Evolutionary conservation across 1,140 invertebrate species (phyloP).

Genomic region (Acromyrmex heyeri): DNA sequence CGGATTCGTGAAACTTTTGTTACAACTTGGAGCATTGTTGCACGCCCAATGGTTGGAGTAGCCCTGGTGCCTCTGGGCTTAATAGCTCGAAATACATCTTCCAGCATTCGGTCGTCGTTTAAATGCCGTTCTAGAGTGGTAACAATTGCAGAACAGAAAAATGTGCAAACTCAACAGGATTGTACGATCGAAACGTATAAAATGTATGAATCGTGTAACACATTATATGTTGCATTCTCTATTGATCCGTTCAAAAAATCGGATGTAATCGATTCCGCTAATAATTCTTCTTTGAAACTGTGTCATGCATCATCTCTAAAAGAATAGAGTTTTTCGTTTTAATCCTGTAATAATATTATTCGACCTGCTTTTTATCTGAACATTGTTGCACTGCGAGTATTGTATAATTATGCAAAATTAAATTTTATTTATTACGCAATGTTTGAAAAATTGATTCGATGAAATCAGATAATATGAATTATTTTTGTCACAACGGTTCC

Average conservation of each 20-base stretch:
- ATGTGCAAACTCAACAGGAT: constrained; percentile 10
- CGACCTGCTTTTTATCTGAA: background rate
- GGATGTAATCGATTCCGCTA: background rate
- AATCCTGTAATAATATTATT: background rate
- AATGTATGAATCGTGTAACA: constrained; percentile 19
- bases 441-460: constrained; percentile 37
- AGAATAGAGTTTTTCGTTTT: background rate
- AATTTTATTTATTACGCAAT: background rate
- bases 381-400: background rate
- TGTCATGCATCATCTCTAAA: background rate
- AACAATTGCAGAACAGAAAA: constrained; percentile 48
- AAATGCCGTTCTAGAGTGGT: constrained; percentile 47
- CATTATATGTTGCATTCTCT: background rate
- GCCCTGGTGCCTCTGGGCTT: constrained; percentile 39
- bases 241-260: background rate
- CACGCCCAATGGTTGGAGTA: constrained; percentile 44
- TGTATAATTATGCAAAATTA: constrained; percentile 24
- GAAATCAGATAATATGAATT: constrained; percentile 42
- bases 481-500: constrained; percentile 11
- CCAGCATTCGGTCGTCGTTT: constrained; percentile 45
- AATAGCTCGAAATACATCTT: constrained; percentile 63
- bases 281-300: background rate
- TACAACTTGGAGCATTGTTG: constrained; percentile 59
- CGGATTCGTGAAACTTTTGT: constrained; percentile 62
- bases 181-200: background rate